Conservation (phyloP, 2,113 vertebrate species). For the Pachycephala philippinensis region DNA sequence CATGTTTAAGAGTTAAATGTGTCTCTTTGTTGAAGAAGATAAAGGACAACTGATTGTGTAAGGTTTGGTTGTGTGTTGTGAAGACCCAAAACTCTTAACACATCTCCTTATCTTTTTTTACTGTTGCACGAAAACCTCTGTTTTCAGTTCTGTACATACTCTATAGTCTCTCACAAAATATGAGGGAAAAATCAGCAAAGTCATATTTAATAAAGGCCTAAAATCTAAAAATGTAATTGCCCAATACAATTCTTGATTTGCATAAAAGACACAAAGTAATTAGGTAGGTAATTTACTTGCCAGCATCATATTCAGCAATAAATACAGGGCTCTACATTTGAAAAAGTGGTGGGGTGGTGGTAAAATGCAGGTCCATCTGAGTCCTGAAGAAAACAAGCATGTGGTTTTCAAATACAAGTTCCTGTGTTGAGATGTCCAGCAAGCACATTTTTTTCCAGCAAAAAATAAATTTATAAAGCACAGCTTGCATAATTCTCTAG, state of each 20-base stretch:
- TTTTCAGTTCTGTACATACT: background rate
- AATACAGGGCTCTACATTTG: background rate
- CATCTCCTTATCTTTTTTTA: accelerated
- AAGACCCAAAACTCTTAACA: background rate
- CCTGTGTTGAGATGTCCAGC: background rate
- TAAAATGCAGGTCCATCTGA: background rate
- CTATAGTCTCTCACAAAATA: background rate
- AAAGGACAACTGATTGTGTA: background rate
- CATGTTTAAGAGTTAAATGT: background rate
- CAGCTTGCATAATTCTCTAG: background rate
- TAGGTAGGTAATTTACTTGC: background rate
- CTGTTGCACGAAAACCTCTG: background rate
- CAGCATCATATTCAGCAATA: background rate
- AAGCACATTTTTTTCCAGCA: background rate
- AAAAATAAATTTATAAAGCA: background rate
- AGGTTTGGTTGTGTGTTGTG: background rate
- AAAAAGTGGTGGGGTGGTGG: background rate
- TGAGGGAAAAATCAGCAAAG: accelerated
- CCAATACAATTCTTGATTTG: background rate
- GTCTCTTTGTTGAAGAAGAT: background rate
- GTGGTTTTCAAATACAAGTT: background rate
- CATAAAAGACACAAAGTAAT: background rate
- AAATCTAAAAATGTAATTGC: background rate
- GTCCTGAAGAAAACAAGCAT: background rate
- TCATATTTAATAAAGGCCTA: background rate